A percentile compares a stretch with the other conserved stretches of the same genome.
Conservation (phyloP, 1,140 invertebrate genomes). For the Achatina immaculata region DNA sequence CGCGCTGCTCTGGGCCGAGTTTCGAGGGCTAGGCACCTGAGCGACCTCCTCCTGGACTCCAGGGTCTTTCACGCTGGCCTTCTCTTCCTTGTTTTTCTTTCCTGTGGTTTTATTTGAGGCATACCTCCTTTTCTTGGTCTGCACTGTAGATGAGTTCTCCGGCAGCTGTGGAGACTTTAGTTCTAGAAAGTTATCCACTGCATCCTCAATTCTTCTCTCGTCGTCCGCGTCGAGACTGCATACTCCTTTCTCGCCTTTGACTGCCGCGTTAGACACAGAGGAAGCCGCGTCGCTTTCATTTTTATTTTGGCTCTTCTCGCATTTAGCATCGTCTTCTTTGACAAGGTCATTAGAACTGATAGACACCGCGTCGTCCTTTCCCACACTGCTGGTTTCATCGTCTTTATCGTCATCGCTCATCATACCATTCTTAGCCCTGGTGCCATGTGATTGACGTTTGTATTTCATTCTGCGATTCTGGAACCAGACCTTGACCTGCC, state of each 20-base stretch:
- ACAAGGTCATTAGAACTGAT: not conserved
- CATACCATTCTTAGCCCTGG: conserved; percentile 1
- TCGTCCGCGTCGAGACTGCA: conserved; percentile 5
- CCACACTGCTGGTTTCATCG: conserved; percentile 3
- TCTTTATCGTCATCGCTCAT: conserved; percentile 23
- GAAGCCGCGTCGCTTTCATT: not conserved
- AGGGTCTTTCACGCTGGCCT: not conserved
- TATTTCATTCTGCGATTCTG: conserved; percentile 67
- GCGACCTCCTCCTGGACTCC: not conserved
- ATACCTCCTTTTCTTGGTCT: not conserved
- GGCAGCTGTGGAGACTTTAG: conserved; percentile 16
- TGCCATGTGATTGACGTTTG: conserved; percentile 62
- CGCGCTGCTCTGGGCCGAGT: conserved; percentile 37
- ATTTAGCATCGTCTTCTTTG: not conserved
- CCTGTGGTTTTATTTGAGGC: not conserved
- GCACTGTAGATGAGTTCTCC: too few relatives aligned
- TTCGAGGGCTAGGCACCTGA: conserved; percentile 33
- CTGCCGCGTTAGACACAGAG: not conserved
- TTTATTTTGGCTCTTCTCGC: not conserved
- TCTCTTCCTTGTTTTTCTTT: not conserved
- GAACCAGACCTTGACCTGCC: conserved; percentile 68
- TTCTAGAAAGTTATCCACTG: conserved; percentile 35
- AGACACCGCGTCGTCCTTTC: not conserved
- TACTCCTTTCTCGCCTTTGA: not conserved
- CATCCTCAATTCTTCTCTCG: conserved; percentile 25